A percentile compares a stretch with the other conserved stretches of the same genome.
Evolutionary conservation across 2,797 vertebrate genomes (phyloP).

Genomic region (Cyprinella venusta): DNA sequence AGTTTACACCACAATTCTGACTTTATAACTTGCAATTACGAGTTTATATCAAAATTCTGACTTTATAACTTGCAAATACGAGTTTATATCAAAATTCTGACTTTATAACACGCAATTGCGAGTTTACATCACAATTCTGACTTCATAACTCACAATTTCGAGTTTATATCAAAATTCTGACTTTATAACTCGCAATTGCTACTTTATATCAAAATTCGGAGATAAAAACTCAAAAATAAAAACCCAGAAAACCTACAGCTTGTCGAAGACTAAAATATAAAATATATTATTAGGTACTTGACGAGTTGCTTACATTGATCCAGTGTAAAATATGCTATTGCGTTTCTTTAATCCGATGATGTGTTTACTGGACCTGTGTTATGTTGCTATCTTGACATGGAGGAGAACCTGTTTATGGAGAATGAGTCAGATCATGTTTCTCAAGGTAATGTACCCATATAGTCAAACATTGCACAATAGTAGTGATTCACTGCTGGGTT

Average conservation of each 20-base stretch:
- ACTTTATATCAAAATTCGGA: too few species aligned
- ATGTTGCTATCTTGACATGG: neutral
- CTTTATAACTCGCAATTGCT: too few species aligned
- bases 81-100: too few species aligned
- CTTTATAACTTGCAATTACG: too few species aligned
- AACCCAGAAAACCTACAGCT: neutral
- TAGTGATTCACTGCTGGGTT: conserved; percentile 14
- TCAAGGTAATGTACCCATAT: conserved; percentile 4
- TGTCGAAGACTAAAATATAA: neutral
- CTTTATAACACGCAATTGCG: too few species aligned
- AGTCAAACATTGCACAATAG: conserved; percentile 50
- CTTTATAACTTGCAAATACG: too few species aligned
- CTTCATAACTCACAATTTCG: too few species aligned
- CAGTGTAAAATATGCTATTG: neutral
- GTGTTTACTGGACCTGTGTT: neutral
- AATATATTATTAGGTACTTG: neutral
- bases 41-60: too few species aligned
- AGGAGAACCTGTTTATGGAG: conserved; percentile 10
- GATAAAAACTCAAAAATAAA: neutral
- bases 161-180: too few species aligned
- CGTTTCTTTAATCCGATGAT: neutral
- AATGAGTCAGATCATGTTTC: conserved; percentile 28
- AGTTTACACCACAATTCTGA: too few species aligned
- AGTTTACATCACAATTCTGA: too few species aligned
- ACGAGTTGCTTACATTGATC: neutral